A percentile compares a stretch with the other conserved stretches of the same genome.
phyloP scores from a whole-genome alignment of 2,888 invertebrate genomes.

The Drosophila mettleri region DNA sequence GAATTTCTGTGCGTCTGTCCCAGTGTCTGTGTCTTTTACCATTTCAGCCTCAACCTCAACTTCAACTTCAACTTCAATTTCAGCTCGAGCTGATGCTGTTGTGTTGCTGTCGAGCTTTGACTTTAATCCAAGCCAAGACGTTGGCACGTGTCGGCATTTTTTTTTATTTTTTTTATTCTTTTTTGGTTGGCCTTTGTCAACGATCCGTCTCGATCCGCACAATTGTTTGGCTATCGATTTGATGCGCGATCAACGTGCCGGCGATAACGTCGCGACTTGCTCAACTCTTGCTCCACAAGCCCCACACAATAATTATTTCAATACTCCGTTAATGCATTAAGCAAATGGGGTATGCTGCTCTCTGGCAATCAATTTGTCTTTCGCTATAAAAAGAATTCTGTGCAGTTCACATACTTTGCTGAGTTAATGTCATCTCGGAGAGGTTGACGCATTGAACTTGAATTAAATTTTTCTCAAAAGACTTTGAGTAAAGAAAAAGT shows the following conservation, averaged over 20 bases:
- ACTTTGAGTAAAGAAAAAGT: too few species aligned
- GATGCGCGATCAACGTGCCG: conserved; percentile 61
- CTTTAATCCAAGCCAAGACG: conserved; percentile 23
- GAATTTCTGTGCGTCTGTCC: conserved; percentile 40
- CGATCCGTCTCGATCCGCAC: conserved; percentile 27
- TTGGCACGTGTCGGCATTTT: conserved; percentile 70
- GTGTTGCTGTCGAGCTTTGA: conserved; percentile 48
- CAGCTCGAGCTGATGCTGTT: conserved; percentile 16
- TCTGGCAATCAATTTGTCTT: not conserved
- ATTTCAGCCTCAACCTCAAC: not conserved
- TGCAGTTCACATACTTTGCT: too few species aligned
- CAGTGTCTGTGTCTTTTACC: not conserved
- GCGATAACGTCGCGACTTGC: conserved; percentile 45
- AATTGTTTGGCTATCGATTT: conserved; percentile 63
- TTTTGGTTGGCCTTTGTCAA: conserved; percentile 38
- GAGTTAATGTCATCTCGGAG: too few species aligned
- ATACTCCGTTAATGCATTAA: not conserved
- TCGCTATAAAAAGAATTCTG: too few species aligned
- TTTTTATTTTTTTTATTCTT: too few species aligned
- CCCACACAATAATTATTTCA: conserved; percentile 10
- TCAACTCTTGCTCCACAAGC: conserved; percentile 35
- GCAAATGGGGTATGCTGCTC: not conserved
- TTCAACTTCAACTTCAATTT: conserved; percentile 24
- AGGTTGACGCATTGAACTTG: too few species aligned
- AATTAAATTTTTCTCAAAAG: too few species aligned